Percentiles rank a stretch among this genome's conserved stretches.
These are phyloP conservation scores for Synanthedon formicaeformis DNA, from an alignment of 2,888 invertebrate species.

Conservation along the genomic window DNA sequence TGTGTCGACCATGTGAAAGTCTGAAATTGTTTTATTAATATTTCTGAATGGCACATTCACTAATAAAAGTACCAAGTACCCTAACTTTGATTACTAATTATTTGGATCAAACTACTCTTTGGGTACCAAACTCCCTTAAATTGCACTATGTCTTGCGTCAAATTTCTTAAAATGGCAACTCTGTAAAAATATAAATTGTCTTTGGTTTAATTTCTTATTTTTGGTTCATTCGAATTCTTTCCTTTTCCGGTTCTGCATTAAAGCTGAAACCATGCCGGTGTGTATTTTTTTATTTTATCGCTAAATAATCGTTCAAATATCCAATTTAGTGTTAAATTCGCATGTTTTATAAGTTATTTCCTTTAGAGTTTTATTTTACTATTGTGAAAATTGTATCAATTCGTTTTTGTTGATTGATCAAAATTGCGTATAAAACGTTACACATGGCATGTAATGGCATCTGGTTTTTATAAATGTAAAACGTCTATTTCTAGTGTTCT, in stretches of 20 bases:
- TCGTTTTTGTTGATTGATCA: conserved; percentile 7
- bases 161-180: background rate
- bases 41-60: no score
- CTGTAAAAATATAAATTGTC: conserved; percentile 5
- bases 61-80: no score
- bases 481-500: background rate
- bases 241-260: conserved; percentile 71
- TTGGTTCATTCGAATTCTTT: conserved; percentile 42
- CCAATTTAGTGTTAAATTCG: conserved; percentile 21
- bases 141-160: background rate
- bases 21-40: no score
- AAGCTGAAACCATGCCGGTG: conserved; percentile 72
- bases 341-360: conserved; percentile 21
- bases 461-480: conserved; percentile 13
- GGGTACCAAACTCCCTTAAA: no score
- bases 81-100: no score
- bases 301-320: conserved; percentile 28
- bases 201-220: conserved; percentile 21
- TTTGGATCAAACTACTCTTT: no score
- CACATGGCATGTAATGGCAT: conserved; percentile 66
- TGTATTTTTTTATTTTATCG: conserved; percentile 47
- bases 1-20: no score
- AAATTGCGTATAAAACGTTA: conserved; percentile 32
- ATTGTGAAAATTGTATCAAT: conserved; percentile 5
- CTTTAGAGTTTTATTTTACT: conserved; percentile 12